Evolutionary conservation across 2,113 vertebrate species (phyloP), one percentile per base, ranked within the genome.

Genomic region (Onychostoma macrolepis): DNA sequence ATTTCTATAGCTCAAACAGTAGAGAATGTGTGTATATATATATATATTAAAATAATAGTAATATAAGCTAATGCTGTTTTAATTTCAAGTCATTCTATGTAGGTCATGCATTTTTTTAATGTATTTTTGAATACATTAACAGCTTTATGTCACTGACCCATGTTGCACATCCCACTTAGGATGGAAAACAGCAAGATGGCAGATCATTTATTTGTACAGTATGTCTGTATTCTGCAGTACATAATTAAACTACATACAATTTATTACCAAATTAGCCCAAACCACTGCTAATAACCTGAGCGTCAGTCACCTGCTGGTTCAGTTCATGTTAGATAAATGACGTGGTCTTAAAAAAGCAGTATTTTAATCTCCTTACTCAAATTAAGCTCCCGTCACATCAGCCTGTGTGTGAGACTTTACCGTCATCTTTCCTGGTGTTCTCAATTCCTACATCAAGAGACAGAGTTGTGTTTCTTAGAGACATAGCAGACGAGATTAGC

Each of bases 311-410:
- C n/a, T 86, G 43, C 72, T 85, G 11, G 26, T 80, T 76, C 19
- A 50, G 33, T 74, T 43, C 33, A 36, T 69, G 21, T 81, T 83
- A 71, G 30, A 48, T 30, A 41, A 85, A 77, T 77, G 84, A 88
- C 65, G 58, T 87, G 33, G 30, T 33, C 48, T 81, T 87, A 69
- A 87, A 84, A 84, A 61, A 74, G 75, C 71, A 87, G 21, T 71
- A 53, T 89, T 88, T 43, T 90, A 89, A 90, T 91, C 90, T 91
- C 33, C 83, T 90, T 88, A 90, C 36, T 75, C 74, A 65, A 79
- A 88, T 87, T 85, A 74, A 90, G 85, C 86, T 84, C 53, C 91
- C 45, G 38, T 87, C 87, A 36, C 77, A n/a, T 80, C 69, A 79
- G 78, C 56, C 79, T 67, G 75, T 65, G 43, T 43, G 43, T 58